Evolutionary conservation across 2,113 vertebrate genomes (phyloP).

Genomic region (Pollachius pollachius): DNA sequence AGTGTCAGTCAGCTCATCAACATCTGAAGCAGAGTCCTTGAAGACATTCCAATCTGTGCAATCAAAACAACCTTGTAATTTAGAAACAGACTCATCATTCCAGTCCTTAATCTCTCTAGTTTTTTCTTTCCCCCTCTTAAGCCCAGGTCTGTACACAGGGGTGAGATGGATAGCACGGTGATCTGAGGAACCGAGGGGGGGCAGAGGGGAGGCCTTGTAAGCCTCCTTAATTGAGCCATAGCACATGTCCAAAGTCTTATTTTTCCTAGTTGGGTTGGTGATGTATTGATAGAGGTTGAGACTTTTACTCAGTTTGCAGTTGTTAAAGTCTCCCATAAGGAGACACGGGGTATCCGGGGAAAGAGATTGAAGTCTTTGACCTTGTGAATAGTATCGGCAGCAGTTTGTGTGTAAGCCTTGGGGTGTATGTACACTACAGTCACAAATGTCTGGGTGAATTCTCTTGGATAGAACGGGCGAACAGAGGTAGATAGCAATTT

Average conservation of each 20-base stretch:
- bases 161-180: background rate
- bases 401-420: background rate
- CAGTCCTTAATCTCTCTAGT: background rate
- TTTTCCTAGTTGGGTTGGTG: background rate
- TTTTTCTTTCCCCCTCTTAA: constrained; percentile 1
- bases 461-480: background rate
- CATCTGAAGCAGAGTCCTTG: background rate
- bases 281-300: background rate
- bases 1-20: too few relatives aligned
- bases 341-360: background rate
- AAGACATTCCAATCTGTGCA: too few relatives aligned
- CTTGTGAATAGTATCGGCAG: background rate
- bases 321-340: background rate
- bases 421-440: background rate
- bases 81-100: too few relatives aligned
- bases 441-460: background rate
- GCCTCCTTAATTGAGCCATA: background rate
- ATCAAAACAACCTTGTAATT: too few relatives aligned
- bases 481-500: background rate
- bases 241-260: background rate
- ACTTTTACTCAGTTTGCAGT: background rate
- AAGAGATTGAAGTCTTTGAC: constrained; percentile 4
- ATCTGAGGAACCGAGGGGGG: too few relatives aligned
- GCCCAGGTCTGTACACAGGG: background rate
- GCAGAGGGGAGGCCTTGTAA: too few relatives aligned